Conservation (phyloP, 2,888 invertebrate genomes). For the Nomada ruficornis region DNA sequence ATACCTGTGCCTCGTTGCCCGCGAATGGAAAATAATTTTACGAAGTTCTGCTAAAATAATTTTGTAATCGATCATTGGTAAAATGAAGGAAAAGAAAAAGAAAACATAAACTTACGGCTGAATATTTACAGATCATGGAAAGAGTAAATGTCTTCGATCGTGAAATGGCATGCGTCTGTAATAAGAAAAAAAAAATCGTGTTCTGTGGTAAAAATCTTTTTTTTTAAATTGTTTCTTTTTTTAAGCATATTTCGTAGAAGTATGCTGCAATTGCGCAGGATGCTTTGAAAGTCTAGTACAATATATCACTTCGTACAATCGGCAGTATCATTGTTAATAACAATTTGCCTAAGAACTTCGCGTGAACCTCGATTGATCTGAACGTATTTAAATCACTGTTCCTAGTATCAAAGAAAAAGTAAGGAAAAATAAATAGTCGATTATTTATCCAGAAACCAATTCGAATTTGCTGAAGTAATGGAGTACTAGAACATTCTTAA, state of each 20-base stretch:
- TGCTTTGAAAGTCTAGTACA: conserved; percentile 25
- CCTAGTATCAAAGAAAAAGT: background rate
- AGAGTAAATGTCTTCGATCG: conserved; percentile 10
- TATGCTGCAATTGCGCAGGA: conserved; percentile 23
- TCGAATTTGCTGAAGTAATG: background rate
- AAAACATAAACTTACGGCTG: background rate
- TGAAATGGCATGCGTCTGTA: background rate
- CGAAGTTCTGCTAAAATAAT: conserved; percentile 3
- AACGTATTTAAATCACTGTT: background rate
- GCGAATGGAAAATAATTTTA: conserved; percentile 5
- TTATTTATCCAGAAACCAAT: background rate
- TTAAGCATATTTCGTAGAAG: conserved; percentile 27
- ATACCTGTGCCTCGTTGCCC: background rate
- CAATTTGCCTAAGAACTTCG: background rate
- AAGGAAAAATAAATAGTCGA: background rate
- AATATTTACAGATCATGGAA: conserved; percentile 14
- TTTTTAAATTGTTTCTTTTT: background rate
- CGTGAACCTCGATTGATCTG: background rate
- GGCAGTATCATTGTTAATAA: conserved; percentile 30
- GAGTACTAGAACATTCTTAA: conserved; percentile 27
- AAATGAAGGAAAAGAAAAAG: background rate
- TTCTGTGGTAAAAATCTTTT: conserved; percentile 3
- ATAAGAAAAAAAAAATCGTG: conserved; percentile 15
- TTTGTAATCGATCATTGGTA: conserved; percentile 4
- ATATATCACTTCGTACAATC: conserved; percentile 3